Evolutionary conservation across 2,888 invertebrate species (phyloP), one percentile per base, ranked within the genome.

Genomic region (Philopedon plagiatum): DNA sequence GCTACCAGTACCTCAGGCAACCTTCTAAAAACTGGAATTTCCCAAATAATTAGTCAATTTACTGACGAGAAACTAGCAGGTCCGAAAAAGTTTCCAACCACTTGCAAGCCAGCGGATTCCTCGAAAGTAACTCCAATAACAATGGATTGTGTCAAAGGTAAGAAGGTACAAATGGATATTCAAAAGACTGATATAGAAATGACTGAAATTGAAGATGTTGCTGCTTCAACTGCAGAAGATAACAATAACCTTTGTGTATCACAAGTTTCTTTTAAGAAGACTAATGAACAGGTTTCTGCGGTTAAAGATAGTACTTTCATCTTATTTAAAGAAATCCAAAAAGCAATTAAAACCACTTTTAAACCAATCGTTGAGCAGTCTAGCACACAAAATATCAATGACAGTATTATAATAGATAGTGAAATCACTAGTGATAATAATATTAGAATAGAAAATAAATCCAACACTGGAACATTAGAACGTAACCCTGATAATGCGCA

Each of bases 151-250:
- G 72, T 67, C 72, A 63, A 57, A 72, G 72, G 63, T 62, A 63
- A 39, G 39, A 39, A 39, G 39, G 37, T 67, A 60, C 58, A 60
- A 58, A 61, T 21, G 57, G 72, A 70, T 67, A 51, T 63, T 64
- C 61, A 75, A 57, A 78, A 79, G 76, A 73, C 77, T 75, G 74
- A 78, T 63, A 61, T 76, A 37, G 51, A 70, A 41, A 73, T 73
- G 51, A 79, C 76, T 68, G 69, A 75, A 37, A 9, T n/a, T 54
- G 39, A 21, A 64, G 51, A 62, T 62, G 34, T 2, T 19, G 37
- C 18, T 9, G 19, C 21, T 37, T 57, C 57, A 37, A 23, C 37
- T n/a, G 21, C 57, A 37, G 57, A 57, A 57, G 37, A 29, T 54
- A 54, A 54, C 51, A 54, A 54, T 54, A 18, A 54, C 18, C 32